Conservation (phyloP, 2,113 vertebrate genomes). For the Axis porcinus region DNA sequence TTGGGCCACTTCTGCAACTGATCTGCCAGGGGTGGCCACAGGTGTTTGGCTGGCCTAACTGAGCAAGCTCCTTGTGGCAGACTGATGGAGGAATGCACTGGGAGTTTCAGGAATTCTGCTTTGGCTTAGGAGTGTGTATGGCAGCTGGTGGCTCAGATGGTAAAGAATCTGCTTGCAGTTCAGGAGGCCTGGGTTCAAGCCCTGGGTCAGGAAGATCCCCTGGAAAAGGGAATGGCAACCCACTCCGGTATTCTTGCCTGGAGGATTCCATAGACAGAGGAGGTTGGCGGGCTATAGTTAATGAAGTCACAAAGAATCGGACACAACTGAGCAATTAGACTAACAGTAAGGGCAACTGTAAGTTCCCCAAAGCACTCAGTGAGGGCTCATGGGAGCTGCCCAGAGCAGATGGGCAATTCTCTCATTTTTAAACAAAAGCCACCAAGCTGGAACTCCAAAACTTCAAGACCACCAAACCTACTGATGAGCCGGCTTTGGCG, state of each 20-base stretch:
- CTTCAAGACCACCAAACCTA: not conserved
- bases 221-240: not conserved
- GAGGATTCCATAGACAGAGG: not conserved
- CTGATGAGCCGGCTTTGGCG: not conserved
- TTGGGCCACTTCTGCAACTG: fast-evolving
- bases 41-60: not conserved
- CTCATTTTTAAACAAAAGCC: not conserved
- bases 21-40: fast-evolving
- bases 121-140: not conserved
- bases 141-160: not conserved
- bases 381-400: not conserved
- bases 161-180: not conserved
- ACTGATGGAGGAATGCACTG: fast-evolving
- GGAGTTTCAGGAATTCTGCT: not conserved
- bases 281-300: not conserved
- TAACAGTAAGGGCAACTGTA: not conserved
- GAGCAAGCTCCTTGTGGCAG: too few relatives aligned
- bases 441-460: not conserved
- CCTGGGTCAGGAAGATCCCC: not conserved
- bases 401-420: not conserved
- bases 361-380: not conserved
- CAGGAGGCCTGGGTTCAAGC: not conserved
- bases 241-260: not conserved
- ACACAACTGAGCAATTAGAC: not conserved
- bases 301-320: not conserved